Evolutionary conservation across 1,140 invertebrate genomes (phyloP).

Genomic region (Leptinotarsa undecemlineata): DNA sequence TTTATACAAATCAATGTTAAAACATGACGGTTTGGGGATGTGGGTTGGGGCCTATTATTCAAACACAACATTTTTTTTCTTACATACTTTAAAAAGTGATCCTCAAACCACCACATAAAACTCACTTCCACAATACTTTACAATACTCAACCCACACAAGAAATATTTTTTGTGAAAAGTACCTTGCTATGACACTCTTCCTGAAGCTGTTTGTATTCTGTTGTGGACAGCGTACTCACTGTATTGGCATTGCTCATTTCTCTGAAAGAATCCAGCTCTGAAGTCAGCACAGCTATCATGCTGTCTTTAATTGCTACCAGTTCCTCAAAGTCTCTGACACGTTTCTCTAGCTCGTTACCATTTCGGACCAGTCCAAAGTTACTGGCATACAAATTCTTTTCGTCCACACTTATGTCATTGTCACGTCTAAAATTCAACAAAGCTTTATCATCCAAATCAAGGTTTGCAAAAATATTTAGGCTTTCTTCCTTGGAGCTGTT

Average conservation of each 20-base stretch:
- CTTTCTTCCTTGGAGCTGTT: slow-evolving; percentile 42
- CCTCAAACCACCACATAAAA: too few relatives aligned
- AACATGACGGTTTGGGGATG: too few relatives aligned
- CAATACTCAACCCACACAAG: too few relatives aligned
- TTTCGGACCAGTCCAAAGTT: slow-evolving; percentile 30
- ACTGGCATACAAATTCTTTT: slow-evolving; percentile 27
- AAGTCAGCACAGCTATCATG: slow-evolving; percentile 54
- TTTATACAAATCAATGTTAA: too few relatives aligned
- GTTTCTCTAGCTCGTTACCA: slow-evolving; percentile 49
- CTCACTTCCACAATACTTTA: too few relatives aligned
- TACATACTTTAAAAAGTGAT: too few relatives aligned
- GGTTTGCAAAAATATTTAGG: slow-evolving; percentile 50
- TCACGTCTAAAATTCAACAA: slow-evolving; percentile 41
- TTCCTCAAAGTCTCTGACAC: slow-evolving; percentile 55
- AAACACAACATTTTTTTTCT: too few relatives aligned
- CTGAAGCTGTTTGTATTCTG: slow-evolving; percentile 59
- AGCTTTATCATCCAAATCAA: slow-evolving; percentile 50
- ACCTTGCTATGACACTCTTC: slow-evolving; percentile 56
- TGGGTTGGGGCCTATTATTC: too few relatives aligned
- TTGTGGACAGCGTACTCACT: slow-evolving; percentile 55
- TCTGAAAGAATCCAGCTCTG: slow-evolving; percentile 55
- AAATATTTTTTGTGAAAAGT: not conserved
- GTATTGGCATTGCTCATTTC: slow-evolving; percentile 50
- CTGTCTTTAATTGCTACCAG: slow-evolving; percentile 55
- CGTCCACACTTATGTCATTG: slow-evolving; percentile 25